Conservation (phyloP, 64 coral and sea anemone genomes). For the Anthopleura sola region DNA sequence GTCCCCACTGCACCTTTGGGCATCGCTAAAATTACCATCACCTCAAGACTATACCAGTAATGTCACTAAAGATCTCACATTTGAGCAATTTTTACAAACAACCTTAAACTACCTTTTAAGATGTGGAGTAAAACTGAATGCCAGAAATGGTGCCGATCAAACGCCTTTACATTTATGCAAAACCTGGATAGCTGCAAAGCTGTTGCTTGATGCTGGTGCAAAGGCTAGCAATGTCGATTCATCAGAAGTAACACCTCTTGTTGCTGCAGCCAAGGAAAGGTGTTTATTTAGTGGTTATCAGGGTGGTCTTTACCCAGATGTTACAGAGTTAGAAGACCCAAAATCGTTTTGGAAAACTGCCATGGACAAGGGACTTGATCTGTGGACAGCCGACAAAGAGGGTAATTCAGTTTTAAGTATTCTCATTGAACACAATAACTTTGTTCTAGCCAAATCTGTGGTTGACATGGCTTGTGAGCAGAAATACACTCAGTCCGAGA, state of each 20-base stretch:
- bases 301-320: not conserved
- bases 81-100: not conserved
- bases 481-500: not conserved
- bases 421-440: too few species aligned
- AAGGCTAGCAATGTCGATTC: not conserved
- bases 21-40: not conserved
- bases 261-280: not conserved
- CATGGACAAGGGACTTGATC: not conserved
- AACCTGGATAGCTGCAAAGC: conserved; percentile 7
- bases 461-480: not conserved
- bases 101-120: not conserved
- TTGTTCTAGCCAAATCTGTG: too few species aligned
- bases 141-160: not conserved
- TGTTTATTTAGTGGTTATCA: not conserved
- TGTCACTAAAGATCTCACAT: not conserved
- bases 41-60: not conserved
- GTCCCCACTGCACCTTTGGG: not conserved
- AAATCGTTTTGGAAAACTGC: not conserved
- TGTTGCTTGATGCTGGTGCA: not conserved
- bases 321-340: not conserved
- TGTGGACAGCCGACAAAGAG: not conserved
- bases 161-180: not conserved
- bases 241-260: not conserved
- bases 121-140: not conserved
- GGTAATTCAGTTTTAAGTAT: too few species aligned